phyloP scores from a whole-genome alignment of 2,797 vertebrate genomes.

The Chrosomus eos region DNA sequence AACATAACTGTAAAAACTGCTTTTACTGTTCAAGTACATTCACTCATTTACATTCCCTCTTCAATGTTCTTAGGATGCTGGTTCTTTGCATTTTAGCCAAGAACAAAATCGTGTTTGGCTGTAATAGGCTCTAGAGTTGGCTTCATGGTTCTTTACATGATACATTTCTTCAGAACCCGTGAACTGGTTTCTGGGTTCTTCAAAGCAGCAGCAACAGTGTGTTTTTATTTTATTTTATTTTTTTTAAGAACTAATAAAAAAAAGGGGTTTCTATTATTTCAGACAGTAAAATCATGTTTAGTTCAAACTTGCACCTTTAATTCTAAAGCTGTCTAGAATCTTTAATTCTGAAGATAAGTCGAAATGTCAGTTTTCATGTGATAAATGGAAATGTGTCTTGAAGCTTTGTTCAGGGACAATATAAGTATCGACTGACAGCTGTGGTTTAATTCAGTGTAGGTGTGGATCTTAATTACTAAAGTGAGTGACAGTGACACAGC shows the following conservation, averaged over 20 bases:
- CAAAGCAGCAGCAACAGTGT: too few species aligned
- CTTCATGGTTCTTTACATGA: background rate
- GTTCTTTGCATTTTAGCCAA: background rate
- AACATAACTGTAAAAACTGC: background rate
- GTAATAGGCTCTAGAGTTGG: background rate
- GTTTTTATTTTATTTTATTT: background rate
- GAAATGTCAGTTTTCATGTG: background rate
- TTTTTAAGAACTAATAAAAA: background rate
- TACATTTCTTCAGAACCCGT: background rate
- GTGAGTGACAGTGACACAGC: background rate
- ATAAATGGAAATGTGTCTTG: background rate
- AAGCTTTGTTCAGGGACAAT: background rate
- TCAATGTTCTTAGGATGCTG: background rate
- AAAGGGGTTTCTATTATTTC: background rate
- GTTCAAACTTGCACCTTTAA: background rate
- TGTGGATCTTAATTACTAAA: background rate
- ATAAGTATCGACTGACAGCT: background rate
- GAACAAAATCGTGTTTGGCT: background rate
- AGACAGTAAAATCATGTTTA: background rate
- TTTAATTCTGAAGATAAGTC: background rate
- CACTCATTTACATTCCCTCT: background rate
- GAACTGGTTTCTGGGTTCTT: background rate
- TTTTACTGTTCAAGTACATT: background rate
- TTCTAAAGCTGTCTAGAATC: background rate
- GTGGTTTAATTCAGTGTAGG: background rate